phyloP scores from a whole-genome alignment of 2,888 invertebrate species.

The Orthosia gothica region DNA sequence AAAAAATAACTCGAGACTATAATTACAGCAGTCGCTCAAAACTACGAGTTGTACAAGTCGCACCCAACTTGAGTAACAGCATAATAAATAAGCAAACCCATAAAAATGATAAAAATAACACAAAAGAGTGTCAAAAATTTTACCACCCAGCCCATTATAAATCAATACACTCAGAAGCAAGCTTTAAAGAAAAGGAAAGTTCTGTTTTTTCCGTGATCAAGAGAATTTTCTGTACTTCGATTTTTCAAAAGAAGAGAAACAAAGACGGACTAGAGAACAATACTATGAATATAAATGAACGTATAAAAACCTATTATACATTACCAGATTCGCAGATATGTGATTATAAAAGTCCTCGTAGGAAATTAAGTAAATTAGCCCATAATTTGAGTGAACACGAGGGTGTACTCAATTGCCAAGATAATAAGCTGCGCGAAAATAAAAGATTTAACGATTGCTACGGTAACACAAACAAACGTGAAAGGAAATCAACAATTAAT shows the following conservation, averaged over 20 bases:
- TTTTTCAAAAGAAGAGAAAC: slow-evolving; percentile 47
- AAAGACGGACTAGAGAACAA: slow-evolving; percentile 10
- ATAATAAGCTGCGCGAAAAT: slow-evolving; percentile 8
- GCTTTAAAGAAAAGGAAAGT: slow-evolving; percentile 30
- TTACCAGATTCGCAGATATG: slow-evolving; percentile 7
- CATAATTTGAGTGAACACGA: slow-evolving; percentile 6
- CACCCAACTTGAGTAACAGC: slow-evolving; percentile 28
- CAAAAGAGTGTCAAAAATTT: slow-evolving; percentile 7
- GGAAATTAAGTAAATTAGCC: slow-evolving; percentile 16
- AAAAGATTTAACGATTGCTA: slow-evolving; percentile 16
- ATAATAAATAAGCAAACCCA: background rate
- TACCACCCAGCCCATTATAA: background rate
- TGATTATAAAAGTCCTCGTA: slow-evolving; percentile 19
- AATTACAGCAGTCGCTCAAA: slow-evolving; percentile 18
- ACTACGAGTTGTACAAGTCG: slow-evolving; percentile 24
- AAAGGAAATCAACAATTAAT: slow-evolving; percentile 37
- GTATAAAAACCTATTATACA: slow-evolving; percentile 1
- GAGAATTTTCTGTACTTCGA: slow-evolving; percentile 54
- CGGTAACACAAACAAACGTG: slow-evolving; percentile 1
- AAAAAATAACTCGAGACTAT: background rate
- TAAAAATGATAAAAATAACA: slow-evolving; percentile 22
- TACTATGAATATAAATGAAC: background rate
- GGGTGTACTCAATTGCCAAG: slow-evolving; percentile 7
- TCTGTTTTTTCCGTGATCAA: slow-evolving; percentile 42
- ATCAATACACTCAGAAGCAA: slow-evolving; percentile 10